These are phyloP conservation scores for Onchidella celtica DNA, from an alignment of 2,888 invertebrate genomes.

Conservation along the genomic window DNA sequence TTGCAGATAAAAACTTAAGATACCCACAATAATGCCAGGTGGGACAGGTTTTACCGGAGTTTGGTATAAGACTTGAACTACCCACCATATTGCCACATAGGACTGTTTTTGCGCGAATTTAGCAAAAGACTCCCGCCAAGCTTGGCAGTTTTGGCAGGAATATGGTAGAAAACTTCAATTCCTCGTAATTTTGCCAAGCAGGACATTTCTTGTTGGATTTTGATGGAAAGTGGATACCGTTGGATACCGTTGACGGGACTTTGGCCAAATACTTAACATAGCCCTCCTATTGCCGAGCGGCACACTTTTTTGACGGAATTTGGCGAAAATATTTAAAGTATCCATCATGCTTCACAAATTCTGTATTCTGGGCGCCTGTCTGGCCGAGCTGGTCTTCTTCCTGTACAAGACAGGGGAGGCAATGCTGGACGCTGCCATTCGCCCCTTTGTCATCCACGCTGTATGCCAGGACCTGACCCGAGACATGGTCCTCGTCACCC, in stretches of 20 bases:
- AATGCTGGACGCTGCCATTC: slow-evolving; percentile 77
- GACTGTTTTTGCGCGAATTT: too few relatives aligned
- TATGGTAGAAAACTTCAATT: too few relatives aligned
- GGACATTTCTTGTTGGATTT: too few relatives aligned
- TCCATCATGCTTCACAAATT: slow-evolving; percentile 23
- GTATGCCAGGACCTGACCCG: slow-evolving; percentile 68
- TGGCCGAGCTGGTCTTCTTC: slow-evolving; percentile 76
- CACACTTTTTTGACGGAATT: not conserved
- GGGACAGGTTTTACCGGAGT: not conserved
- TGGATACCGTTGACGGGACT: too few relatives aligned
- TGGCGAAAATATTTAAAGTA: not conserved
- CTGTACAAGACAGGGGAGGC: slow-evolving; percentile 79
- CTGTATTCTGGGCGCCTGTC: slow-evolving; percentile 43
- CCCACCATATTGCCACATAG: too few relatives aligned
- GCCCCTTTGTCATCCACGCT: slow-evolving; percentile 75
- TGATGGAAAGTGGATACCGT: too few relatives aligned
- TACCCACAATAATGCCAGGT: not conserved
- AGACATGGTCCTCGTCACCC: slow-evolving; percentile 48
- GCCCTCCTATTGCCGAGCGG: not conserved
- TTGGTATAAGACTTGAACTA: too few relatives aligned
- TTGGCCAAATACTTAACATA: too few relatives aligned
- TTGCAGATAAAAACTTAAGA: not conserved
- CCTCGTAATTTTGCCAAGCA: too few relatives aligned
- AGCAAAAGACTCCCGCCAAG: too few relatives aligned
- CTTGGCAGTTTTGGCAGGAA: too few relatives aligned